Percentiles rank a stretch among this genome's conserved stretches.
Evolutionary conservation across 2,113 vertebrate genomes (phyloP).

Genomic region (Solea senegalensis): DNA sequence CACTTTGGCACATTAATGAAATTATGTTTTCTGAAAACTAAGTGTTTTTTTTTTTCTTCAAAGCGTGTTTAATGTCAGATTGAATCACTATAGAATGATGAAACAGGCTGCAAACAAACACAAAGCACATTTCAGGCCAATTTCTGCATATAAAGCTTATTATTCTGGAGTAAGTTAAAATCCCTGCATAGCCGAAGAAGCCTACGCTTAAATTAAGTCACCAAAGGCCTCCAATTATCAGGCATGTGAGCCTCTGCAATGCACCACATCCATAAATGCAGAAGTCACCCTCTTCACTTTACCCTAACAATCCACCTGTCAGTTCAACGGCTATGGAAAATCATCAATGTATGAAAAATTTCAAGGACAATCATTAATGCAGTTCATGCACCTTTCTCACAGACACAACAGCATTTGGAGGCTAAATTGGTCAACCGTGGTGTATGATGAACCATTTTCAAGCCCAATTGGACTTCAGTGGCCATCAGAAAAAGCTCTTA

Average conservation of each 20-base stretch:
- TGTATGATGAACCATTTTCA: slow-evolving; percentile 75
- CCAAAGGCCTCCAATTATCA: slow-evolving; percentile 59
- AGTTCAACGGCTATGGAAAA: slow-evolving; percentile 55
- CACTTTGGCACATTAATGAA: slow-evolving; percentile 25
- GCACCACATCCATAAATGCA: slow-evolving; percentile 53
- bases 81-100: slow-evolving; percentile 59
- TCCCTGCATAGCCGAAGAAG: slow-evolving; percentile 38
- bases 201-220: slow-evolving; percentile 37
- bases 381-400: slow-evolving; percentile 49
- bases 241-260: slow-evolving; percentile 46
- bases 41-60: slow-evolving; percentile 25
- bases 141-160: slow-evolving; percentile 62
- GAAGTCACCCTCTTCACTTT: slow-evolving; percentile 40
- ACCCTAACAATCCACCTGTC: slow-evolving; percentile 43
- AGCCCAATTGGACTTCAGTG: slow-evolving; percentile 70
- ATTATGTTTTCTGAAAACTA: background rate
- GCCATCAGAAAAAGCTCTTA: slow-evolving; percentile 63
- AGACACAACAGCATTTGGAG: slow-evolving; percentile 48
- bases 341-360: slow-evolving; percentile 50
- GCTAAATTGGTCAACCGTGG: slow-evolving; percentile 61
- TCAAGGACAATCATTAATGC: slow-evolving; percentile 73
- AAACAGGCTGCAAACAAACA: slow-evolving; percentile 72
- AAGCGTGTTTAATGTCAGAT: slow-evolving; percentile 56
- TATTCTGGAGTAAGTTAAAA: slow-evolving; percentile 41
- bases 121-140: slow-evolving; percentile 34